These are phyloP conservation scores for Zaprionus ghesquierei DNA, from an alignment of 1,140 invertebrate species.

Conservation along the genomic window DNA sequence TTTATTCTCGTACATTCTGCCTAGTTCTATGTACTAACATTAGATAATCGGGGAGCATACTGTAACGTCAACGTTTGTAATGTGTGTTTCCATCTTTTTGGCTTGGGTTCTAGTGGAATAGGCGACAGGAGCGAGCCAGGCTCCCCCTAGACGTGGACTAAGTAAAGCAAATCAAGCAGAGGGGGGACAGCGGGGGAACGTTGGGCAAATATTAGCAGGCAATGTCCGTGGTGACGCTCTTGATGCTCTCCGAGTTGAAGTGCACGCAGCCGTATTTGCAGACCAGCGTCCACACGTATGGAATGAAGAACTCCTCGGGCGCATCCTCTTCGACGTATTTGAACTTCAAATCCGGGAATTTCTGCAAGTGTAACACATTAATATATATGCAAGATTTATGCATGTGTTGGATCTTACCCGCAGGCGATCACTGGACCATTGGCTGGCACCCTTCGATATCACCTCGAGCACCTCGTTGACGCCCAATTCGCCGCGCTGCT, in stretches of 20 bases:
- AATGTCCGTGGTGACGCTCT: slow-evolving; percentile 81
- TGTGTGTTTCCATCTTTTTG: slow-evolving; percentile 45
- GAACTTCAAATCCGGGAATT: slow-evolving; percentile 99
- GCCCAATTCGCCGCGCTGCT: slow-evolving; percentile 88
- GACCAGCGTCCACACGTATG: slow-evolving; percentile 98
- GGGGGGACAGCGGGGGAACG: slow-evolving; percentile 4
- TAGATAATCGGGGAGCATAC: slow-evolving; percentile 27
- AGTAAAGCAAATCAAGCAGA: slow-evolving; percentile 19
- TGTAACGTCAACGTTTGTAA: slow-evolving; percentile 33
- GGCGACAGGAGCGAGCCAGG: slow-evolving; percentile 18
- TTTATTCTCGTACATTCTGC: slow-evolving; percentile 23
- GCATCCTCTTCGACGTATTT: slow-evolving; percentile 99
- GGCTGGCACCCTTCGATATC: slow-evolving; percentile 93
- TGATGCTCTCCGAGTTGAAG: slow-evolving; percentile 88
- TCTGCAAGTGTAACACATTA: slow-evolving; percentile 84
- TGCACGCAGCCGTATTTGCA: slow-evolving; percentile 91
- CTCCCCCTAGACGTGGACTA: slow-evolving; percentile 22
- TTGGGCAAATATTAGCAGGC: slow-evolving; percentile 74
- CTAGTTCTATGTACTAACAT: slow-evolving; percentile 53
- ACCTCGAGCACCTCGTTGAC: slow-evolving; percentile 92
- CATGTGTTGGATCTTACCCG: slow-evolving; percentile 85
- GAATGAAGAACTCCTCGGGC: slow-evolving; percentile 99
- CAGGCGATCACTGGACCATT: slow-evolving; percentile 95
- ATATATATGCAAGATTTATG: background rate
- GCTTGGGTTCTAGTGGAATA: slow-evolving; percentile 49